Evolutionary conservation across 2,113 vertebrate genomes (phyloP).

Genomic region (Nesogale talazaci): DNA sequence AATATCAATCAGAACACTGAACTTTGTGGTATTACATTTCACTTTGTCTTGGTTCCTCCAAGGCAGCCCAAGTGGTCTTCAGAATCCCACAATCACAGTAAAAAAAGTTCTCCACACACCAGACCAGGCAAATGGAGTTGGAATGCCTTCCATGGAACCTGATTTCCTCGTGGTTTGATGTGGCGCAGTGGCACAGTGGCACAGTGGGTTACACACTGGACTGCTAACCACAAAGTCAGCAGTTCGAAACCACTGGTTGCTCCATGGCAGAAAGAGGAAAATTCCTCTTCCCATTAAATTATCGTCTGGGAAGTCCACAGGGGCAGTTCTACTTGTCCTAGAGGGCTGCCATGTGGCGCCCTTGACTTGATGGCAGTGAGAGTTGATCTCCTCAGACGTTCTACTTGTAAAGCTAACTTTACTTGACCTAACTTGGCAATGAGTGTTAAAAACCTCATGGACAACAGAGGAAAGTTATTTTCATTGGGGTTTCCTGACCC

Average conservation of each 20-base stretch:
- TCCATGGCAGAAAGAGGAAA: no score
- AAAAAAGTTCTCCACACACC: not conserved
- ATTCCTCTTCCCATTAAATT: no score
- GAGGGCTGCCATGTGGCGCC: no score
- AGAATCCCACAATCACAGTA: not conserved
- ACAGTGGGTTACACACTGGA: no score
- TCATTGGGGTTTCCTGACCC: not conserved
- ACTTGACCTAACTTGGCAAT: not conserved
- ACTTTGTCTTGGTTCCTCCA: not conserved
- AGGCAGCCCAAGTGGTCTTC: no score
- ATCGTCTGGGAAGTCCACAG: no score
- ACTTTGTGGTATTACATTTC: not conserved
- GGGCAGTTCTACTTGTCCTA: no score
- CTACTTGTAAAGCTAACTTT: not conserved
- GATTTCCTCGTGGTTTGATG: not conserved
- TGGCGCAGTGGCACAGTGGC: no score
- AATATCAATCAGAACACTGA: not conserved
- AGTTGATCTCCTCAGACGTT: not conserved
- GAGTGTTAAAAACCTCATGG: no score
- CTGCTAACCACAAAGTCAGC: no score
- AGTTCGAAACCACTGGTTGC: no score
- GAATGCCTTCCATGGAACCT: not conserved
- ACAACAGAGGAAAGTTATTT: not conserved
- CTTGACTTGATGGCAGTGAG: no score
- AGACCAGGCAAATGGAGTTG: not conserved